A percentile compares a stretch with the other conserved stretches of the same genome.
Conservation (phyloP, 1,140 invertebrate genomes). For the Leptinotarsa lineolata region DNA sequence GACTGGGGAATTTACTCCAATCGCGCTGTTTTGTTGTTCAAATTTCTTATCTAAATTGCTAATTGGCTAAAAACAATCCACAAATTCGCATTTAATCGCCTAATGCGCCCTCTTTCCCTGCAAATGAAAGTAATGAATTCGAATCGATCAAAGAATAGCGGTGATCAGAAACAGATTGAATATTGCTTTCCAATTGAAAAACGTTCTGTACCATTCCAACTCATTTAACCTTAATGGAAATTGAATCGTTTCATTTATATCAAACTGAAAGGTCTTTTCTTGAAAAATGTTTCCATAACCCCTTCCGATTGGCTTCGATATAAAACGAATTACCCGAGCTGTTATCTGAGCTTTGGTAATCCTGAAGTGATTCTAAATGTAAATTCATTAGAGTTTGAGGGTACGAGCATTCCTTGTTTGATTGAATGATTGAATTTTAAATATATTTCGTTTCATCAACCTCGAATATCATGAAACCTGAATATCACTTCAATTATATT, state of each 20-base stretch:
- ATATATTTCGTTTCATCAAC: too few species aligned
- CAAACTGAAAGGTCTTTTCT: slow-evolving; percentile 22
- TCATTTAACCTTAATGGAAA: slow-evolving; percentile 22
- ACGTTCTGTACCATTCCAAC: slow-evolving; percentile 2
- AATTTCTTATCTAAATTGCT: background rate
- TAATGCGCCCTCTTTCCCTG: background rate
- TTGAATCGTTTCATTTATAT: slow-evolving; percentile 22
- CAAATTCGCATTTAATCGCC: background rate
- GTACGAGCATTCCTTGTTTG: too few species aligned
- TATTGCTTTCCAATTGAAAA: slow-evolving; percentile 13
- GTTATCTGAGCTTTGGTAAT: slow-evolving; percentile 17
- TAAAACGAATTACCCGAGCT: slow-evolving; percentile 14
- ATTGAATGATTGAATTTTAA: too few species aligned
- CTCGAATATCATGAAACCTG: too few species aligned
- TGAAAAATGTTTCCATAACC: slow-evolving; percentile 17
- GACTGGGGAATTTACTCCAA: background rate
- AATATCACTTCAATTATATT: too few species aligned
- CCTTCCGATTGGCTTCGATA: slow-evolving; percentile 2
- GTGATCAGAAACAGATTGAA: slow-evolving; percentile 16
- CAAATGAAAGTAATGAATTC: slow-evolving; percentile 1
- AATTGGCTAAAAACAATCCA: background rate
- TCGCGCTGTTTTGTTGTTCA: background rate
- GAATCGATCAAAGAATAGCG: slow-evolving; percentile 2
- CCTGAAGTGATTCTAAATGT: background rate
- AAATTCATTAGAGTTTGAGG: too few species aligned